A percentile compares a stretch with the other conserved stretches of the same genome.
These are phyloP conservation scores for Vanessa atalanta DNA, from an alignment of 1,140 invertebrate genomes.

Conservation along the genomic window DNA sequence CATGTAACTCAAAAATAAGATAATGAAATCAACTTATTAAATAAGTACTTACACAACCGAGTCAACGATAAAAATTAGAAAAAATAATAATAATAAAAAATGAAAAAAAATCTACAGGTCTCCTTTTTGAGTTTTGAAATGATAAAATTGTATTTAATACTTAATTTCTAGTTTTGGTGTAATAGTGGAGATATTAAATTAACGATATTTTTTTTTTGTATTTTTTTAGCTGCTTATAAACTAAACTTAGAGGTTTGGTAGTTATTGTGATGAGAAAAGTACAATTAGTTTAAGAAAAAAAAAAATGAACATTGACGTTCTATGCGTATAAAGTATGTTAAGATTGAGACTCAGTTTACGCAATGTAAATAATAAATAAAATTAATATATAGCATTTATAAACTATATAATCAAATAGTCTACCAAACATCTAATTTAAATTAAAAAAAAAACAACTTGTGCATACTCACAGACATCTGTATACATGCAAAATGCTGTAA, in stretches of 20 bases:
- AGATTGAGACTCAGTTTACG: conserved; percentile 26
- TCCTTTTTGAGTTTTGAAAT: conserved; percentile 48
- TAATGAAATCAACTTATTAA: conserved; percentile 72
- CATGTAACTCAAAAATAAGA: conserved; percentile 69
- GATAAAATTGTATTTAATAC: conserved; percentile 49
- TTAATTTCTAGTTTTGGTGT: conserved; percentile 72
- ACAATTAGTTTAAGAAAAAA: conserved; percentile 12
- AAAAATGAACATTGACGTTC: conserved; percentile 32
- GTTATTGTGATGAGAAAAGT: conserved; percentile 49
- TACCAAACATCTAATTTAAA: conserved; percentile 63
- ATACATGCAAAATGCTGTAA: conserved; percentile 78
- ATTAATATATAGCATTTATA: conserved; percentile 43
- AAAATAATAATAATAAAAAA: conserved; percentile 50
- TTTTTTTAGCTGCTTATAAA: conserved; percentile 62
- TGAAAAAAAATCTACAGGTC: conserved; percentile 58
- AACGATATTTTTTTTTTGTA: conserved; percentile 50
- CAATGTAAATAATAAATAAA: conserved; percentile 25
- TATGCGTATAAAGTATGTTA: conserved; percentile 38
- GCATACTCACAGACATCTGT: conserved; percentile 79
- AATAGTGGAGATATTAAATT: conserved; percentile 68
- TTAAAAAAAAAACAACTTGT: conserved; percentile 74
- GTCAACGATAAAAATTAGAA: conserved; percentile 63
- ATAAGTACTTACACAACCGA: conserved; percentile 81
- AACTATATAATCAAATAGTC: conserved; percentile 53
- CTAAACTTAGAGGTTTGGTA: conserved; percentile 71